These are phyloP conservation scores for Orussus abietinus DNA, from an alignment of 1,140 invertebrate genomes.

Conservation along the genomic window DNA sequence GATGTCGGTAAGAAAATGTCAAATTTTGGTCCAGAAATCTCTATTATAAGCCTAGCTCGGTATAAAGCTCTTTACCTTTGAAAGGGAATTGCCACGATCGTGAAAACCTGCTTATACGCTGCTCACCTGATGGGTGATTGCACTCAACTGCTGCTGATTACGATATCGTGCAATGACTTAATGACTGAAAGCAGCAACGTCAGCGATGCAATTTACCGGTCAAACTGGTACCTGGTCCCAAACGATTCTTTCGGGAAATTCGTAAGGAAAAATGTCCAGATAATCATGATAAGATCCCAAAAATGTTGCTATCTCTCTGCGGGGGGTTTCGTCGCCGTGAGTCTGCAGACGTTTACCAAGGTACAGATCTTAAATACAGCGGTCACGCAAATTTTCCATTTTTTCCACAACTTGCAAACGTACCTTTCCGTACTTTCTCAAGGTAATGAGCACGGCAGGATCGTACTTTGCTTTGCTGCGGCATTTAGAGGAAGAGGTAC, in stretches of 20 bases:
- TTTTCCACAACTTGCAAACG: background rate
- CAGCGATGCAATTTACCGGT: background rate
- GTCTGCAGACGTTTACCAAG: background rate
- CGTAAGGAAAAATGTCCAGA: background rate
- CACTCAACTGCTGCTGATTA: background rate
- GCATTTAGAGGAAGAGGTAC: no score
- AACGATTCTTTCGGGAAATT: background rate
- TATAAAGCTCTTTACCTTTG: background rate
- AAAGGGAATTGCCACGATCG: no score
- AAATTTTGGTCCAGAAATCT: background rate
- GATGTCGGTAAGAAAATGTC: background rate
- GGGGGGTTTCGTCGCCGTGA: background rate
- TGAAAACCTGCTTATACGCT: background rate
- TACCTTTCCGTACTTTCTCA: background rate
- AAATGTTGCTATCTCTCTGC: background rate
- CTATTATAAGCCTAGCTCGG: background rate
- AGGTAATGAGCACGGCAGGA: constrained; percentile 1
- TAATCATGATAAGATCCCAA: constrained; percentile 1
- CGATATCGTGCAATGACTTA: constrained; percentile 1
- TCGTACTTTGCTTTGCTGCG: constrained; percentile 4
- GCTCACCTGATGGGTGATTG: background rate
- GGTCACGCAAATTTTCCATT: no score
- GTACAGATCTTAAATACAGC: background rate
- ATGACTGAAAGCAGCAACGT: background rate
- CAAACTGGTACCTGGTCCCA: constrained; percentile 2